Base-by-base conservation (phyloP, 64 coral and sea anemone species). In the Hydrozoanthus tunicans region DNA sequence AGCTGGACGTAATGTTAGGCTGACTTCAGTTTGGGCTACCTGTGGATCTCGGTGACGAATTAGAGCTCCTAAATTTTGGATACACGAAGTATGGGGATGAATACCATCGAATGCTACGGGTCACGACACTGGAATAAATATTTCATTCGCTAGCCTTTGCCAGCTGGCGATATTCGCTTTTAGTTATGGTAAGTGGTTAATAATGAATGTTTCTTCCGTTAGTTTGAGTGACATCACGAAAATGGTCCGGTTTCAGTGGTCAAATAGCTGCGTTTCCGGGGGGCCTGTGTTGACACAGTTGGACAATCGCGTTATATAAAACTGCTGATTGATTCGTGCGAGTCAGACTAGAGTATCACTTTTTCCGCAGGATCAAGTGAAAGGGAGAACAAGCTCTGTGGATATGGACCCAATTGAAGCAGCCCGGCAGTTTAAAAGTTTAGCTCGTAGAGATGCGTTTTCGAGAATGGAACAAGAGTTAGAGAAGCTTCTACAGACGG, bases 401-500 rank as follows among this genome's bases (percentile, higher is more conserved):
- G 84, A 88, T 3, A 88, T 88, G 84, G 84, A 88, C 74, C 84
- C 84, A 51, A 25, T 88, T 23, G 68, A 88, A 88, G 84, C 84
- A 6, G 84, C 84, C 3, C 70, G 84, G 43, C 84, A 88, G 7
- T 88, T 88, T 73, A 88, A 88, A 60, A 88, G 84, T n/a, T 88
- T 88, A 59, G 84, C 84, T 74, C 84, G 84, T 2, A 88, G 84
- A 88, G 84, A 88, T 62, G 84, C 84, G 15, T 88, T 88, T 70
- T 72, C 68, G 25, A 88, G 84, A 88, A 88, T 88, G 84, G 84
- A 88, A 59, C 84, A 88, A 73, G 84, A 88, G 32, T 59, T 88
- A 24, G 84, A 88, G 51, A 60, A 57, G 6, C 7, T 88, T 6
- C 51, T 88, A 56, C 73, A 74, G 9, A 88, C 84, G 4, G 84